phyloP scores from a whole-genome alignment of 2,113 vertebrate genomes.

The Cardinalis cardinalis region DNA sequence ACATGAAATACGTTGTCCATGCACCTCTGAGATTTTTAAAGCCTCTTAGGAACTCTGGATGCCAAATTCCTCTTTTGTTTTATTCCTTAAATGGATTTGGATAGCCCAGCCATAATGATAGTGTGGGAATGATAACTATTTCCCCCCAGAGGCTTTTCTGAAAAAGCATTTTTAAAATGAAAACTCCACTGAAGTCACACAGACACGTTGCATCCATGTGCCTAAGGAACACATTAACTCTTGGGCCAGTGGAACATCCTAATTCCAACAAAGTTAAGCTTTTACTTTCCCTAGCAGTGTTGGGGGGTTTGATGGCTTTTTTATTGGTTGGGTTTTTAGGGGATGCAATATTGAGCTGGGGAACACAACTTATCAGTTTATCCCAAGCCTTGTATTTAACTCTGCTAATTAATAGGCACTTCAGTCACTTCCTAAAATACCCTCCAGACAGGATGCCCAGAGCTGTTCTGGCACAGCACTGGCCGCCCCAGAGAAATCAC shows the following conservation, averaged over 20 bases:
- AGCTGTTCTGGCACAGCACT: background rate
- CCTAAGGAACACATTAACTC: background rate
- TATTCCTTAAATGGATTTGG: slow-evolving; percentile 49
- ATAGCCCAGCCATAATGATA: background rate
- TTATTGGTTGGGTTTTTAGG: background rate
- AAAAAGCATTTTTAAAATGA: background rate
- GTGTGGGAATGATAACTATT: slow-evolving; percentile 41
- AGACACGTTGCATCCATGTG: rapidly evolving
- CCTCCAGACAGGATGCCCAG: background rate
- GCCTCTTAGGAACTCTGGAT: background rate
- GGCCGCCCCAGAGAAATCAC: background rate
- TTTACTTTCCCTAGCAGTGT: background rate
- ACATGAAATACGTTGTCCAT: background rate
- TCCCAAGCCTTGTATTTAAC: background rate
- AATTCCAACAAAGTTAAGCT: background rate
- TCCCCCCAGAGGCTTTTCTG: background rate
- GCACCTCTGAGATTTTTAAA: slow-evolving; percentile 10
- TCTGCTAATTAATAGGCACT: background rate
- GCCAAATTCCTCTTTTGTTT: slow-evolving; percentile 17
- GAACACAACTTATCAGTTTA: background rate
- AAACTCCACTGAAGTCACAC: background rate
- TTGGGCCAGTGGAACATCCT: background rate
- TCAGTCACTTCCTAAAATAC: background rate
- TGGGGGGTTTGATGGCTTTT: background rate
- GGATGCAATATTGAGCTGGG: background rate